Evolutionary conservation across 2,113 vertebrate genomes (phyloP), one percentile per base, ranked within the genome.

Genomic region (Arvicanthis niloticus): DNA sequence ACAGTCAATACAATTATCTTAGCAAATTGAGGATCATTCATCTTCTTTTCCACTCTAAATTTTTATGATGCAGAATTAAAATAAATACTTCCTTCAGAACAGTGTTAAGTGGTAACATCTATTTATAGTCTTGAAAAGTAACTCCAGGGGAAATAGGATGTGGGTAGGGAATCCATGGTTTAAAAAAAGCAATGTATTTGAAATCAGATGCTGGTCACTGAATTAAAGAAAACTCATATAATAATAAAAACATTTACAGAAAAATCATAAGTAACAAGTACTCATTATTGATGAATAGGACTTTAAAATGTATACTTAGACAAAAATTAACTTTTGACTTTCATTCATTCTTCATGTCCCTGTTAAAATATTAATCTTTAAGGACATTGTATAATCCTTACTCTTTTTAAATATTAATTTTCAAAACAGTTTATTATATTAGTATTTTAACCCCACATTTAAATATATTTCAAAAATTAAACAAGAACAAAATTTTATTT

Each of bases 41-140:
- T 60, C 21, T 84, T 92, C 67, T 62, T 91, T 62, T 86, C 72
- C 84, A 40, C 6, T 31, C 26, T 42, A 58, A 48, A 91, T 65
- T 93, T 94, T 86, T 89, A 91, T 56, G 56, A 34, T 70, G 37
- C 5, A 95, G 88, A 94, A 91, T 77, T 82, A 87, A 92, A 87
- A 87, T 82, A 96, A 96, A 73, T 40, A 95, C 67, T 89, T 93
- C 5, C 93, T 42, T 42, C 90, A 89, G 24, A 89, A 82, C 10
- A 88, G 34, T 89, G 34, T 21, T 72, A 92, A 73, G 24, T 96
- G 53, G 19, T 82, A 92, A 72, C 92, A 95, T 78, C 0, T 75
- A 65, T 65, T 24, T 62, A 70, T 76, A 26, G 45, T 21, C 7
- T 60, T 94, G 53, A 92, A 93, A 91, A 82, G 3, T 91, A 62